Evolutionary conservation across 2,888 invertebrate species (phyloP).

Genomic region (Pristionchus maxplancki): DNA sequence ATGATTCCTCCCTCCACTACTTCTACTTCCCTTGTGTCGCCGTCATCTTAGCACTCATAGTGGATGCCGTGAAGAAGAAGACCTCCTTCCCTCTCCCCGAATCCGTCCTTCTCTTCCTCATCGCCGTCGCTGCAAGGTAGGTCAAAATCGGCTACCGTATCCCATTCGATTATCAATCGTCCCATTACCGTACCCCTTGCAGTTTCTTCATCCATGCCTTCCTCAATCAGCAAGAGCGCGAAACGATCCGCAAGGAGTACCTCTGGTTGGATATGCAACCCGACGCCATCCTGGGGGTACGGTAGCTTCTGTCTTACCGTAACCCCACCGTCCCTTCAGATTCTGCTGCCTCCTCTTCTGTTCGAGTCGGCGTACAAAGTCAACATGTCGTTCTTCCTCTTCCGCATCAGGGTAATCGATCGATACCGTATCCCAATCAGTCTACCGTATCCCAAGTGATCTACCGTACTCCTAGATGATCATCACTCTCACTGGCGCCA

Average conservation of each 20-base stretch:
- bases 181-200: background rate
- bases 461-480: background rate
- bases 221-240: background rate
- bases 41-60: slow-evolving; percentile 8
- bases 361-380: slow-evolving; percentile 80
- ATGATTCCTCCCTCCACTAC: background rate
- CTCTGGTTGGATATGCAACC: slow-evolving; percentile 26
- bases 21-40: slow-evolving; percentile 25
- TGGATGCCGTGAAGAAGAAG: slow-evolving; percentile 35
- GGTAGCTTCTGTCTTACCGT: background rate
- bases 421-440: no score
- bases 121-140: background rate
- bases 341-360: slow-evolving; percentile 79
- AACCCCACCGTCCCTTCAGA: slow-evolving; percentile 34
- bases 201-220: slow-evolving; percentile 25
- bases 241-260: background rate
- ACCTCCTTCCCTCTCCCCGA: background rate
- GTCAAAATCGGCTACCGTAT: background rate
- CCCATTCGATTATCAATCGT: background rate
- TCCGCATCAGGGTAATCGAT: background rate
- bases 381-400: slow-evolving; percentile 67
- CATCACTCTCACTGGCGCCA: slow-evolving; percentile 48
- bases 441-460: background rate
- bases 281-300: slow-evolving; percentile 28
- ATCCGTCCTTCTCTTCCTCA: slow-evolving; percentile 37